Conservation (phyloP, 2,113 vertebrate species). For the Rhipidura dahli region DNA sequence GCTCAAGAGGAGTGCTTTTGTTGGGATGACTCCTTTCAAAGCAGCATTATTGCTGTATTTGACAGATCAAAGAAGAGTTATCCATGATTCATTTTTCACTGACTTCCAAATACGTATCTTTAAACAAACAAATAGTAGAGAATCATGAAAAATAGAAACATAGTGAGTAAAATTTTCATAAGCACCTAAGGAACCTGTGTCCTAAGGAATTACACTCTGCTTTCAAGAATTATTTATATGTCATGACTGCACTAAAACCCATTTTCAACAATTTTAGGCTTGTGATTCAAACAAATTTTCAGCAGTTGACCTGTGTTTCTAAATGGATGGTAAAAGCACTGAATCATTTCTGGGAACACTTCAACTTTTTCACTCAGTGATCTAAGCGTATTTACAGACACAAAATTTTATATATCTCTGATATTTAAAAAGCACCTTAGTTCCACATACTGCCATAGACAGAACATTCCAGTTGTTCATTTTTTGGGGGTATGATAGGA, state of each 20-base stretch:
- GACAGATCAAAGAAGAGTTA: background rate
- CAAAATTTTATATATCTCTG: background rate
- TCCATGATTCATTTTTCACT: background rate
- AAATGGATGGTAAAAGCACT: background rate
- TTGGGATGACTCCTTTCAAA: background rate
- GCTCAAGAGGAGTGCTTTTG: background rate
- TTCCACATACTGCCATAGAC: background rate
- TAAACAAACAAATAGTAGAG: background rate
- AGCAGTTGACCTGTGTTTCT: background rate
- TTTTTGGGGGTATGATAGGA: rapidly evolving
- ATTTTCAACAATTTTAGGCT: background rate
- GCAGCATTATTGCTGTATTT: background rate
- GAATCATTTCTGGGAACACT: background rate
- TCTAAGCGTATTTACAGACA: background rate
- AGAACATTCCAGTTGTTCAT: background rate
- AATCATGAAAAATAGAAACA: background rate
- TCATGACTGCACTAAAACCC: background rate
- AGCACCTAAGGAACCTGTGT: background rate
- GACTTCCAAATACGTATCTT: background rate
- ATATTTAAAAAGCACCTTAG: background rate
- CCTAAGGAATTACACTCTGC: background rate
- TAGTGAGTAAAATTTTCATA: background rate
- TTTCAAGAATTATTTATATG: background rate
- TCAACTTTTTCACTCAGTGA: background rate
- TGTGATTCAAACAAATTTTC: background rate